Evolutionary conservation across 2,113 vertebrate genomes (phyloP).

Genomic region (Sander lucioperca): DNA sequence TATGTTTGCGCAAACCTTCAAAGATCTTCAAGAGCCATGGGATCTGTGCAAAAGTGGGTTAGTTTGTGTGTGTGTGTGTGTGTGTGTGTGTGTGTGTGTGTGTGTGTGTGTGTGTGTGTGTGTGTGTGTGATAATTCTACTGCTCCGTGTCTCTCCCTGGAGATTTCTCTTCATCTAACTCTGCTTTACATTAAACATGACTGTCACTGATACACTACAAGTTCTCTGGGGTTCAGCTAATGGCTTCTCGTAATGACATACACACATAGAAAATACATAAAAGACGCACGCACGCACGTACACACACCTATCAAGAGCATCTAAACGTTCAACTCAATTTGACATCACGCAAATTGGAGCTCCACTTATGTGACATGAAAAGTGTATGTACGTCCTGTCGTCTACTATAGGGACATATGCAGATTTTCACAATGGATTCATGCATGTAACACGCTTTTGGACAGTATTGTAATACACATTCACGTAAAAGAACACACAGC

Average conservation of each 20-base stretch:
- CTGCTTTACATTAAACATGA: conserved; percentile 43
- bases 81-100: no score
- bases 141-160: conserved; percentile 5
- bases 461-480: not conserved
- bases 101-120: no score
- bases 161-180: conserved; percentile 36
- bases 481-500: not conserved
- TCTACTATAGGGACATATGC: not conserved
- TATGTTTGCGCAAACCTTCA: not conserved
- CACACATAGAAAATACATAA: not conserved
- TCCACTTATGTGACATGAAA: conserved; percentile 5
- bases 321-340: not conserved
- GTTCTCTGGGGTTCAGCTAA: conserved; percentile 31
- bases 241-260: conserved; percentile 26
- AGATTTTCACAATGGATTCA: conserved; percentile 16
- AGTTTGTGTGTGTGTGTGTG: not conserved
- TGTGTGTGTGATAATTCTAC: not conserved
- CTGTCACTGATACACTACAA: conserved; percentile 21
- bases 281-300: not conserved
- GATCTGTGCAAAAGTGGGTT: conserved; percentile 17
- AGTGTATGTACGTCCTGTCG: not conserved
- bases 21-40: not conserved
- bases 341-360: not conserved
- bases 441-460: not conserved
- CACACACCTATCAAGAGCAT: not conserved